Evolutionary conservation across 2,797 vertebrate genomes (phyloP), one percentile per base, ranked within the genome.

Genomic region (Phoxinus dragarum): DNA sequence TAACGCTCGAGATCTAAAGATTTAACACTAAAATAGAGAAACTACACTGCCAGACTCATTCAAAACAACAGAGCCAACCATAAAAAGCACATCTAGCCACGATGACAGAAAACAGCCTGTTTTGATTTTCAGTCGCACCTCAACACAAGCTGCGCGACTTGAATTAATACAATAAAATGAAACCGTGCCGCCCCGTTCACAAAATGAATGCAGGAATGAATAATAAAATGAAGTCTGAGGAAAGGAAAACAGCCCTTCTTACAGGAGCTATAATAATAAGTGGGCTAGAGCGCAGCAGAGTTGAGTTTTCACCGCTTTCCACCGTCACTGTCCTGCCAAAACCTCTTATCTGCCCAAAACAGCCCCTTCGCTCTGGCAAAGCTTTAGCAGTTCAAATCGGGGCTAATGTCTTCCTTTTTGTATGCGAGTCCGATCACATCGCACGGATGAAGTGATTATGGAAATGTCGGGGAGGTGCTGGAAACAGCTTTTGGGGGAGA

Each of bases 401-500:
- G 92, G 90, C 81, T 91, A 92, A 91, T 92, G 91, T 92, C 90
- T 91, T 90, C 82, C 88, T 89, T 90, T 92, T 91, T 93, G 88
- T 87, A 87, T 69, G 84, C 84, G 85, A 89, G 89, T 86, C 87
- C 86, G 92, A 93, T 93, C 91, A 90, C 91, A 93, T 93, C 91
- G 74, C 89, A 86, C 66, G 92, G 90, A 93, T 93, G 90, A 92
- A 92, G 89, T 87, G 92, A 93, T 93, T 93, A 93, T 93, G 89
- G 91, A 93, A 93, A 93, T 92, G 89, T 86, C 81, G 80, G 81
- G 84, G 84, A 89, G 90, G 89, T 80, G 90, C 90, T 88, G 87
- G 89, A 90, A 90, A 87, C 89, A 88, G 90, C 88, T 90, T 91
- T 90, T 83, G 82, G 84, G 84, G 87, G 87, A 86, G 85, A 82